A percentile compares a stretch with the other conserved stretches of the same genome.
Conservation (phyloP, 2,888 invertebrate genomes). For the Cheilosia scutellata region DNA sequence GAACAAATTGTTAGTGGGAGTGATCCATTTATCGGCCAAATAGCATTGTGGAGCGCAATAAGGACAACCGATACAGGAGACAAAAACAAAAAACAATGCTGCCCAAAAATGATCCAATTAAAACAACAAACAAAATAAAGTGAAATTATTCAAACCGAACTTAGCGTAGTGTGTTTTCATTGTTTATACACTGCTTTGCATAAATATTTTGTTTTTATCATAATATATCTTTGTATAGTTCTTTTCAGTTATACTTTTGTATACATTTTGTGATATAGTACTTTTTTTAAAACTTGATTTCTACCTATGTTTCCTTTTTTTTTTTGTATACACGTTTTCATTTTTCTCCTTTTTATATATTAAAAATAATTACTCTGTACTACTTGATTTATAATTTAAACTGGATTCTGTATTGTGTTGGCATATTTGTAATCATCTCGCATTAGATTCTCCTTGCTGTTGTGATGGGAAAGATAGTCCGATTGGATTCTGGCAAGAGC, state of each 20-base stretch:
- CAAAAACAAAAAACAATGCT: slow-evolving; percentile 46
- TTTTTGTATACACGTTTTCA: slow-evolving; percentile 51
- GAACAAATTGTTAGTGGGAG: slow-evolving; percentile 16
- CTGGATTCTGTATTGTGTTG: slow-evolving; percentile 76
- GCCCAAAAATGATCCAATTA: slow-evolving; percentile 50
- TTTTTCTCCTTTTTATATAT: slow-evolving; percentile 46
- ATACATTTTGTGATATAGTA: slow-evolving; percentile 61
- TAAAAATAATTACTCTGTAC: slow-evolving; percentile 60
- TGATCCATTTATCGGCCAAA: slow-evolving; percentile 27
- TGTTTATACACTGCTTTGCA: slow-evolving; percentile 7
- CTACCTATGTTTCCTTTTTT: slow-evolving; percentile 30
- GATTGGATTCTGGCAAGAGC: slow-evolving; percentile 82
- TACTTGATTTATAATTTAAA: slow-evolving; percentile 61
- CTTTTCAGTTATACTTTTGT: slow-evolving; percentile 44
- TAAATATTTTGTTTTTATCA: neutral
- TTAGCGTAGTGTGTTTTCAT: slow-evolving; percentile 38
- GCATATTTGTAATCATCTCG: slow-evolving; percentile 80
- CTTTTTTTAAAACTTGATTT: slow-evolving; percentile 36
- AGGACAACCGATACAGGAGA: neutral
- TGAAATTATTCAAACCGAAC: slow-evolving; percentile 68
- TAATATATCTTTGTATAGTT: slow-evolving; percentile 30
- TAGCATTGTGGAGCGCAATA: slow-evolving; percentile 4
- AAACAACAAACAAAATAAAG: slow-evolving; percentile 57
- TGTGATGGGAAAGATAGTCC: slow-evolving; percentile 79
- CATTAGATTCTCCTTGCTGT: slow-evolving; percentile 81